These are phyloP conservation scores for Mus musculus DNA, from an alignment of 2,113 vertebrate species.

Conservation along the genomic window GRCm39 chr12:7920001-7920500, in stretches of 20 bases:
- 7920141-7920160: background rate
- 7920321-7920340: constrained; percentile 23
- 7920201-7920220: constrained; percentile 75
- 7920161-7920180: background rate
- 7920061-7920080: background rate
- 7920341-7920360: constrained; percentile 1
- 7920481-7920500: background rate
- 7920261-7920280: background rate
- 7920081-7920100: background rate
- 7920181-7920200: constrained; percentile 72
- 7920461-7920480: constrained; percentile 19
- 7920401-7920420: background rate
- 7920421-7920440: constrained; percentile 15
- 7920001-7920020: background rate
- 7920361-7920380: background rate
- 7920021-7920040: background rate
- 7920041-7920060: background rate
- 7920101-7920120: background rate
- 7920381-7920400: constrained; percentile 10
- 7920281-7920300: background rate
- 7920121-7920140: background rate
- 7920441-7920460: background rate
- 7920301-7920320: background rate
- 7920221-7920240: background rate
- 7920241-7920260: background rate